Conservation (phyloP, 2,888 invertebrate species). For the Parnassius smintheus region DNA sequence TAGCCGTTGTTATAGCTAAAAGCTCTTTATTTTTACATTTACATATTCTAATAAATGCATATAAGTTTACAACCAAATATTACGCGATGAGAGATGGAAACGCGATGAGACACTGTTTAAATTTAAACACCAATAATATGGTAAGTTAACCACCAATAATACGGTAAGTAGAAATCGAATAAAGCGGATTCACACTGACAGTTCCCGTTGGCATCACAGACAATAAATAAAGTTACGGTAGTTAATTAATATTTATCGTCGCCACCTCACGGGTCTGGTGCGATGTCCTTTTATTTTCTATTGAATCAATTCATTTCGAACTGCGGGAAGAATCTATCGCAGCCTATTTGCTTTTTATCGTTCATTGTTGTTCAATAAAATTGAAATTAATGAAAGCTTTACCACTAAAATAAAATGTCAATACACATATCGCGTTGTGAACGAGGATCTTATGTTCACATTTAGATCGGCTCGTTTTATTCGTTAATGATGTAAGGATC, state of each 20-base stretch:
- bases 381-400: slow-evolving; percentile 5
- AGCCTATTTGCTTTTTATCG: slow-evolving; percentile 25
- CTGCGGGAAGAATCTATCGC: slow-evolving; percentile 20
- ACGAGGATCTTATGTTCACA: no score
- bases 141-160: slow-evolving; percentile 11
- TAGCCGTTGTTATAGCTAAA: no score
- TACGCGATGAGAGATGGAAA: no score
- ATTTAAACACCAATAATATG: slow-evolving; percentile 1
- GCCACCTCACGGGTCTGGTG: slow-evolving; percentile 35
- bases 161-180: slow-evolving; percentile 16
- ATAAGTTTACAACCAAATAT: no score
- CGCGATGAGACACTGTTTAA: no score
- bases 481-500: no score
- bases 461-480: no score
- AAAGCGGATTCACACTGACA: slow-evolving; percentile 18
- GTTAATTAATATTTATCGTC: slow-evolving; percentile 47
- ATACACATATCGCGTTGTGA: no score
- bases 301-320: slow-evolving; percentile 26
- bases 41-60: no score
- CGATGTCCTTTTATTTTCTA: slow-evolving; percentile 32
- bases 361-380: slow-evolving; percentile 24
- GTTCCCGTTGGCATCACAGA: slow-evolving; percentile 20
- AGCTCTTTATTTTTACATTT: no score
- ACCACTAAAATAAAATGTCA: no score
- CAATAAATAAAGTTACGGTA: slow-evolving; percentile 35